Base-by-base conservation (phyloP, 2,113 vertebrate species). In the Oreochromis spilurus region DNA sequence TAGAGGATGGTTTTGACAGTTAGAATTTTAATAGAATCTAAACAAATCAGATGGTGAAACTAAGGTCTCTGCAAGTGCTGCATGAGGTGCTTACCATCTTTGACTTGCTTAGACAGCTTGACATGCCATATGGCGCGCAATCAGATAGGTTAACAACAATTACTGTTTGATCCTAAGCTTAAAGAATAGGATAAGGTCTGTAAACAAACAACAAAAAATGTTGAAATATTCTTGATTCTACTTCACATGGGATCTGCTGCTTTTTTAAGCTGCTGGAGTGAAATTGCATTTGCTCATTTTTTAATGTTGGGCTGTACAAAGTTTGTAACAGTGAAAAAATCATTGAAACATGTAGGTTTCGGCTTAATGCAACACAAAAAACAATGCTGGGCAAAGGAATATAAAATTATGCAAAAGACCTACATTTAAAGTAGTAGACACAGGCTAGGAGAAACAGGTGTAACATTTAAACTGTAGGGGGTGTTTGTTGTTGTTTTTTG, bases 11-110 rank as follows among this genome's bases (percentile, higher is more conserved):
- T 85, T 86, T 93, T 83, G 79, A 88, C 82, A 31, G 48, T 79
- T 89, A 86, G 53, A 92, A 92, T 88, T 83, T 31, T 50, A 77
- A 93, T 60, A 70, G 82, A 88, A 86, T 84, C 83, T 65, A 87
- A 88, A 38, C 53, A 85, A 90, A 91, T 93, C 43, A 87, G 43
- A 88, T 86, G 62, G 75, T 79, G 60, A 77, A 89, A 81, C 81
- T 48, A n/a, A 84, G 43, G n/a, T 88, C 12, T 88, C 36, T 62
- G 52, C 31, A 13, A 80, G 79, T 58, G 29, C 77, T 8, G 24
- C 26, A 43, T 36, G 77, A 87, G n/a, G 17, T 80, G 67, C 82
- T 77, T 84, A 8, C 54, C 80, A 70, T 52, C 40, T 38, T 81
- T 11, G 10, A 77, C 55, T 48, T 85, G 57, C 24, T 87, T 12